A percentile compares a stretch with the other conserved stretches of the same genome.
Evolutionary conservation across 2,888 invertebrate genomes (phyloP).

Genomic region (Hololepta plana): DNA sequence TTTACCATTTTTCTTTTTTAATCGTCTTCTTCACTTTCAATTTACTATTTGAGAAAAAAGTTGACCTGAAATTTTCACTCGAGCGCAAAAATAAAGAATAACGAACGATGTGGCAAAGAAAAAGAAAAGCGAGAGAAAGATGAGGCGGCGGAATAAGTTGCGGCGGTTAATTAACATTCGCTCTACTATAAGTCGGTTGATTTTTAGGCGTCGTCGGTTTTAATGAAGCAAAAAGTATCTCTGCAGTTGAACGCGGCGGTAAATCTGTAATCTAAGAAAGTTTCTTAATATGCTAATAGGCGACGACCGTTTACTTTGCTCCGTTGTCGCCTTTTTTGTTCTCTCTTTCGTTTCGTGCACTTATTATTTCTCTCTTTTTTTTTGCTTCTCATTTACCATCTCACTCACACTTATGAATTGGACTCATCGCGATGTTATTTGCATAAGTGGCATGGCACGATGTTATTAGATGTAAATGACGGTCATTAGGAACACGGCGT

Average conservation of each 20-base stretch:
- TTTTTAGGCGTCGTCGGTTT: conserved; percentile 1
- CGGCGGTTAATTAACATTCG: too few species aligned
- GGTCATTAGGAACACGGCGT: conserved; percentile 15
- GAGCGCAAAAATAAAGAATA: too few species aligned
- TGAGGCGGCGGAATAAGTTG: neutral
- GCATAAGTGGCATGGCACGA: conserved; percentile 15
- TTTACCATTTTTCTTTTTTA: too few species aligned
- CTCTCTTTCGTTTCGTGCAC: conserved; percentile 10
- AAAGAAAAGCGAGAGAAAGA: conserved; percentile 1
- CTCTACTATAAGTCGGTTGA: conserved; percentile 1
- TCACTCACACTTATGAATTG: too few species aligned
- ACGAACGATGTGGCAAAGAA: too few species aligned
- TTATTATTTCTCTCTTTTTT: too few species aligned
- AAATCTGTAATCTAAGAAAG: conserved; percentile 10
- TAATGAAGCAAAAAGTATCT: conserved; percentile 2
- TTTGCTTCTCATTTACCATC: too few species aligned
- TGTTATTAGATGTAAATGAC: conserved; percentile 18
- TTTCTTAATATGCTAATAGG: conserved; percentile 11
- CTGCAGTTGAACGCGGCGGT: conserved; percentile 10
- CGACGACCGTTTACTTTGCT: conserved; percentile 6
- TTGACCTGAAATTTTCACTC: too few species aligned
- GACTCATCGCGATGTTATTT: conserved; percentile 11
- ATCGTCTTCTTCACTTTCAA: too few species aligned
- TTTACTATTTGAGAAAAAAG: too few species aligned
- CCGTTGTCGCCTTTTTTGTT: too few species aligned